A percentile compares a stretch with the other conserved stretches of the same genome.
These are phyloP conservation scores for Cololabis saira DNA, from an alignment of 2,113 vertebrate genomes.

Conservation along the genomic window DNA sequence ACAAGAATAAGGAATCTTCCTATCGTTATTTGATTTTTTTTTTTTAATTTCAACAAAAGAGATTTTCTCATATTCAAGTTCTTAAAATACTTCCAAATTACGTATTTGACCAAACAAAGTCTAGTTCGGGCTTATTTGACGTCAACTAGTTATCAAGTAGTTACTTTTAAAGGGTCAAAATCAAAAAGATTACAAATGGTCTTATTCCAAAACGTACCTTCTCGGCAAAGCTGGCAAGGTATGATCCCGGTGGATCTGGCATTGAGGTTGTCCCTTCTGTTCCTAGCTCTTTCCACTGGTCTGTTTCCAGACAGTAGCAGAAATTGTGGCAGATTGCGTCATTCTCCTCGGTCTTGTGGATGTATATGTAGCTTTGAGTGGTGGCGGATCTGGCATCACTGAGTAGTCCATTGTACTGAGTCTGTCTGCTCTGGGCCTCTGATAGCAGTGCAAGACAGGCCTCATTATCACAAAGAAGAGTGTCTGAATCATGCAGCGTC, in stretches of 20 bases:
- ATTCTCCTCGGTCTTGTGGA: constrained; percentile 95
- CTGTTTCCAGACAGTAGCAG: constrained; percentile 91
- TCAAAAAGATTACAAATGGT: no score
- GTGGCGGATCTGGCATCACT: constrained; percentile 91
- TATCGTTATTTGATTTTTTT: no score
- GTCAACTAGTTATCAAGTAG: no score
- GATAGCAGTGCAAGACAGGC: constrained; percentile 80
- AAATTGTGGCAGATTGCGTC: constrained; percentile 87
- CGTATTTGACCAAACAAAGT: no score
- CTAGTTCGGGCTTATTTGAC: no score
- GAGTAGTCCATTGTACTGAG: constrained; percentile 85
- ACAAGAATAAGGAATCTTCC: no score
- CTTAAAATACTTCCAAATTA: no score
- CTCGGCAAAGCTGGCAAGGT: constrained; percentile 90
- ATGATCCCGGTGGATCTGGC: constrained; percentile 90
- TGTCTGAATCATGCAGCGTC: constrained; percentile 80
- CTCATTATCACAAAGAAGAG: constrained; percentile 77
- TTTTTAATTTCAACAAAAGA: no score
- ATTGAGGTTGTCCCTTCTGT: constrained; percentile 65
- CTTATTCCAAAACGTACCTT: constrained; percentile 71
- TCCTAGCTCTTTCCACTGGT: constrained; percentile 90
- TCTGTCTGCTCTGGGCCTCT: constrained; percentile 83
- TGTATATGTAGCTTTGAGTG: constrained; percentile 93
- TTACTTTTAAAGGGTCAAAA: no score
- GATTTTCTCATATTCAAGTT: no score